Evolutionary conservation across 2,888 invertebrate genomes (phyloP).

Genomic region (Brachycybe producta): DNA sequence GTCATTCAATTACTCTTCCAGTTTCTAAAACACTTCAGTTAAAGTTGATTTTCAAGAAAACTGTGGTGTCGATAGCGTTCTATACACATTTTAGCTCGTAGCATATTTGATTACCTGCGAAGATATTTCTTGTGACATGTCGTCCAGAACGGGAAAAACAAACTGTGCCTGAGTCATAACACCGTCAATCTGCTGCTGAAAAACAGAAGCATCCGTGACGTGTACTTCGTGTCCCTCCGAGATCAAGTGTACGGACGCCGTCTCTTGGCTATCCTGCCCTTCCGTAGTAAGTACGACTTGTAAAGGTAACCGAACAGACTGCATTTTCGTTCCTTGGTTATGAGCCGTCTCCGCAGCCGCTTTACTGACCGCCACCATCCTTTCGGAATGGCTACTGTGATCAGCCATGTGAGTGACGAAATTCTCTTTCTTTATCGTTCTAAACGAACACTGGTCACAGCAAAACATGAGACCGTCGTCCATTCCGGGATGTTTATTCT

Average conservation of each 20-base stretch:
- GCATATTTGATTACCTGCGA: neutral
- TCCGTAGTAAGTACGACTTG: too few species aligned
- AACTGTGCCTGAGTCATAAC: neutral
- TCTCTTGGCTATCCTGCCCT: too few species aligned
- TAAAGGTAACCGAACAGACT: too few species aligned
- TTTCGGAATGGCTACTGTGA: slow-evolving; percentile 6
- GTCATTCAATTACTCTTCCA: too few species aligned
- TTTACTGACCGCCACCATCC: neutral
- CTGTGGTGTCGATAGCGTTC: too few species aligned
- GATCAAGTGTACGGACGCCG: too few species aligned
- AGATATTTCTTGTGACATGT: neutral
- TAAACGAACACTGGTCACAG: slow-evolving; percentile 48
- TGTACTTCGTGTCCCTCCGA: too few species aligned
- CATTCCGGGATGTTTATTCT: slow-evolving; percentile 59
- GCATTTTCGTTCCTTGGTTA: too few species aligned
- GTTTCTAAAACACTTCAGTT: too few species aligned
- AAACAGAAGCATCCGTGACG: too few species aligned
- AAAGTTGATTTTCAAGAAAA: too few species aligned
- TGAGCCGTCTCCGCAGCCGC: too few species aligned
- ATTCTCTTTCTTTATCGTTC: slow-evolving; percentile 50
- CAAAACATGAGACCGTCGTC: slow-evolving; percentile 48
- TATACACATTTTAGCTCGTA: neutral
- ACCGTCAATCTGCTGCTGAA: neutral
- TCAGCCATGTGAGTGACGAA: slow-evolving; percentile 31
- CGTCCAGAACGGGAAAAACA: slow-evolving; percentile 5